phyloP scores from a whole-genome alignment of 2,888 invertebrate species.

The Adela reaumurella region DNA sequence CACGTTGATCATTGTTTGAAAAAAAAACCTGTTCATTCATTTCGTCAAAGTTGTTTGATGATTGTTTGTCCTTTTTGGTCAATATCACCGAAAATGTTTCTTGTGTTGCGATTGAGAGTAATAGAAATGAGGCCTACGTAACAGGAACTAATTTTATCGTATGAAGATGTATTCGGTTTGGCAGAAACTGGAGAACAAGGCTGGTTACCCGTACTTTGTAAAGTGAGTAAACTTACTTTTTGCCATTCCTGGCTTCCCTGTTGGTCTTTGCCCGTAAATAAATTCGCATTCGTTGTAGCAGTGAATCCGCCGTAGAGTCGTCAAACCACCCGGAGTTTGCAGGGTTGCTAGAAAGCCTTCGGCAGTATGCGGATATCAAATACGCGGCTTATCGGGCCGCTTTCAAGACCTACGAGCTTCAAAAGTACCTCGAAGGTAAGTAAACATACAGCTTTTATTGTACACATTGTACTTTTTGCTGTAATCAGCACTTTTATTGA shows the following conservation, averaged over 20 bases:
- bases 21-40: too few relatives aligned
- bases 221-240: constrained; percentile 38
- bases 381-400: constrained; percentile 76
- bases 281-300: constrained; percentile 35
- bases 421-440: constrained; percentile 60
- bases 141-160: too few relatives aligned
- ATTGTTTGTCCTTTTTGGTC: too few relatives aligned
- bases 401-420: constrained; percentile 55
- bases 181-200: constrained; percentile 59
- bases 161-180: constrained; percentile 19
- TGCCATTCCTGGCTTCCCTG: not conserved
- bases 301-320: constrained; percentile 42
- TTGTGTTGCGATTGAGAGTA: too few relatives aligned
- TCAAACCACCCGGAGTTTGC: constrained; percentile 61
- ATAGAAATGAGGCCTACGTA: too few relatives aligned
- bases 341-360: constrained; percentile 52
- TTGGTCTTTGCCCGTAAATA: constrained; percentile 2
- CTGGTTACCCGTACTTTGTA: constrained; percentile 57
- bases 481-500: too few relatives aligned
- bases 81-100: too few relatives aligned
- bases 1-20: not conserved
- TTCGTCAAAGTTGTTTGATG: too few relatives aligned
- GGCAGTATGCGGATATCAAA: constrained; percentile 66
- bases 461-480: too few relatives aligned
- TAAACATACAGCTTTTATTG: too few relatives aligned